Evolutionary conservation across 1,140 invertebrate species (phyloP).

Genomic region (Drosophila bipectinata): DNA sequence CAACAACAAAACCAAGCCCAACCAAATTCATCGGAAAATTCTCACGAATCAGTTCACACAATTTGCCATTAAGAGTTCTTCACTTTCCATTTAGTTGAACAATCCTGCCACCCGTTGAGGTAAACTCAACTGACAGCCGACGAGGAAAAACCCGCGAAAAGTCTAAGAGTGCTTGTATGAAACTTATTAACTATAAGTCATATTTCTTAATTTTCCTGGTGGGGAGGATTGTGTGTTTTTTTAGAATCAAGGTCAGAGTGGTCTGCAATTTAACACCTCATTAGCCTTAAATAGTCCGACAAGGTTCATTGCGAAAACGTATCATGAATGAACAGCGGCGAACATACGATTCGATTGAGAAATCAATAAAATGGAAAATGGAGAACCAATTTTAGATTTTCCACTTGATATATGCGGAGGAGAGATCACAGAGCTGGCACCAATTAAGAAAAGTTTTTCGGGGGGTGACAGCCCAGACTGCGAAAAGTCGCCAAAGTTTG

Average conservation of each 20-base stretch:
- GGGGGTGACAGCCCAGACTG: background rate
- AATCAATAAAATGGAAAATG: slow-evolving; percentile 5
- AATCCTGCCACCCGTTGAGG: slow-evolving; percentile 38
- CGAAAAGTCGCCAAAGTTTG: slow-evolving; percentile 32
- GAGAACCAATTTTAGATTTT: background rate
- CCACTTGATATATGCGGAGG: slow-evolving; percentile 17
- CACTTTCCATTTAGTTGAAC: slow-evolving; percentile 45
- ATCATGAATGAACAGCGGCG: background rate
- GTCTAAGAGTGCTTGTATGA: no score
- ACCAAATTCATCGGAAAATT: slow-evolving; percentile 36
- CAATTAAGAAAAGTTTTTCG: slow-evolving; percentile 30
- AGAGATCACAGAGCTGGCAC: background rate
- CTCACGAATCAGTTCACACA: slow-evolving; percentile 41
- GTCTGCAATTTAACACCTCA: slow-evolving; percentile 23
- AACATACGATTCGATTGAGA: background rate
- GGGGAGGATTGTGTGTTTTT: slow-evolving; percentile 9
- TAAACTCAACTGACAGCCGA: background rate
- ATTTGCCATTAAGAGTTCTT: slow-evolving; percentile 45
- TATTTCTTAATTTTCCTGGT: slow-evolving; percentile 28
- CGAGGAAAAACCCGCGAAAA: background rate
- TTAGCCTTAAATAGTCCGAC: slow-evolving; percentile 10
- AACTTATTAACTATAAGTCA: slow-evolving; percentile 37
- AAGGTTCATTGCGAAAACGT: background rate
- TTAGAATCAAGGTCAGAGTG: slow-evolving; percentile 1
- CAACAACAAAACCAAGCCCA: slow-evolving; percentile 4